Base-by-base conservation (phyloP, 2,888 invertebrate genomes). In the Malacosoma neustria region DNA sequence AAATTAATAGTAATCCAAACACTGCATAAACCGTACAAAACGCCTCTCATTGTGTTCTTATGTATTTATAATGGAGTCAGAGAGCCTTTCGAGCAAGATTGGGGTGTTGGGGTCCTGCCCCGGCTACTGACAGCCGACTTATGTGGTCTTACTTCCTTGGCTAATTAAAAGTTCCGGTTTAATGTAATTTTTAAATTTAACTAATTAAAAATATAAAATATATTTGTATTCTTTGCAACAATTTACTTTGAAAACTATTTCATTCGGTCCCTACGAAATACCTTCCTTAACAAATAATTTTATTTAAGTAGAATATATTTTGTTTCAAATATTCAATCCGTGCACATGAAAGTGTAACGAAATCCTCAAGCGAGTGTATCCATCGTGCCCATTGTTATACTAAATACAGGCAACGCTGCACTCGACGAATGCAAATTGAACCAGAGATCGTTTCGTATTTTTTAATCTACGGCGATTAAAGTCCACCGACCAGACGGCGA, bases 391-490 rank as follows among this genome's bases (percentile, higher is more conserved):
- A 61, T 64, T 70, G 64, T 66, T 58, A 49, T 45, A 51, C 49
- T 52, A 48, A 66, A 63, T 65, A 57, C 59, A 61, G 54, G 49
- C 41, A 22, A 22, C 22, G 22, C 22, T 7, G 22, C 22, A 22
- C 6, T 43, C 45, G 57, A 49, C 50, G 56, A 60, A 65, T 66
- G 64, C 61, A 67, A 66, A 70, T 67, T 65, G 57, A 62, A 61
- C 54, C 53, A 55, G 56, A 54, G 57, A 49, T 46, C 45, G 46
- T 43, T 52, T 55, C 22, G 22, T 43, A 46, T 55, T 57, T 69
- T 67, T 66, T 54, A 55, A 60, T 57, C 55, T 50, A 45, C 45
- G 42, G 43, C 58, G 54, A 61, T 65, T 61, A 65, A 54, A 56
- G 46, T 49, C 52, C 45, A 44, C 49, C 46, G 47, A 42, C 42